Conservation (phyloP, 2,888 invertebrate species). For the Eurois occulta region DNA sequence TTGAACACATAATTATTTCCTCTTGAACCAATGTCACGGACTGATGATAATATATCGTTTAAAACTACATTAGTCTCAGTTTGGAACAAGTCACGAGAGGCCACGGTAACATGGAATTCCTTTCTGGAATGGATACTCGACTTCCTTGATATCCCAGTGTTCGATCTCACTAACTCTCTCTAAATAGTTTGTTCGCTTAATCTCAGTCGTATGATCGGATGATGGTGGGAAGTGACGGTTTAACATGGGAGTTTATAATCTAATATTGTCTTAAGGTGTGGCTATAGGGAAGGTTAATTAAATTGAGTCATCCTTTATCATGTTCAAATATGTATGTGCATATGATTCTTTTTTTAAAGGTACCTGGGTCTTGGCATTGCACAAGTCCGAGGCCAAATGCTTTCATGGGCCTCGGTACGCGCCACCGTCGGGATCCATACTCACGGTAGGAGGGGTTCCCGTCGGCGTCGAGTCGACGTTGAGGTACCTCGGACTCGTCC, state of each 20-base stretch:
- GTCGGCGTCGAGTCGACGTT: no score
- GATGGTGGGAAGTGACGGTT: constrained; percentile 21
- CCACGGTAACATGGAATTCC: constrained; percentile 32
- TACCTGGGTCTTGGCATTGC: no score
- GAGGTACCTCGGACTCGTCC: no score
- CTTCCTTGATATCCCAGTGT: constrained; percentile 25
- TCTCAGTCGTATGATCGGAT: constrained; percentile 18
- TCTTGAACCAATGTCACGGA: background rate
- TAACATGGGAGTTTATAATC: constrained; percentile 22
- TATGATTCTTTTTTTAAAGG: background rate
- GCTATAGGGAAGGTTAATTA: background rate
- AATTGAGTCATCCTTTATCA: background rate
- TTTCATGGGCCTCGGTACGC: no score
- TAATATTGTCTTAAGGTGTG: constrained; percentile 23
- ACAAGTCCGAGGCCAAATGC: no score
- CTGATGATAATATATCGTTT: constrained; percentile 22
- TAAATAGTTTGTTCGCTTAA: constrained; percentile 26
- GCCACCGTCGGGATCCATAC: no score
- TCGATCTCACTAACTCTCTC: constrained; percentile 39
- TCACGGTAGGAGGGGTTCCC: no score
- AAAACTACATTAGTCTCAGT: constrained; percentile 36
- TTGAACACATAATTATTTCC: background rate
- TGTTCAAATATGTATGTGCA: background rate
- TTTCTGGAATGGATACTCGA: constrained; percentile 36
- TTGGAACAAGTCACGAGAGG: constrained; percentile 18